Conservation (phyloP, 2,888 invertebrate species). For the Spilarctia lutea region DNA sequence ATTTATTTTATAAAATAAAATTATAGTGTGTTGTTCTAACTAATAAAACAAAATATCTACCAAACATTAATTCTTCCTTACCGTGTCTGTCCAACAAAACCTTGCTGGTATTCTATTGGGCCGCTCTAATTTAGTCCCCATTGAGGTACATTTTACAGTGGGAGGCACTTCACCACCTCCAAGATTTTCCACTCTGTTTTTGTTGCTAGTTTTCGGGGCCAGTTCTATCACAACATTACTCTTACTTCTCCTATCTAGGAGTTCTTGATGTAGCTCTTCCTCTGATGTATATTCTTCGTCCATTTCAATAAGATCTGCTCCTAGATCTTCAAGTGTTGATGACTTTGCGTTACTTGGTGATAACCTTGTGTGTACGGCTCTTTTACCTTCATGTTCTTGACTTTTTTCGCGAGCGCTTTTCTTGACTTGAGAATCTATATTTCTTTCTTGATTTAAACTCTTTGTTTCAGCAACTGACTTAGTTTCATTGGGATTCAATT, state of each 20-base stretch:
- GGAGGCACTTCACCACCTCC: slow-evolving; percentile 63
- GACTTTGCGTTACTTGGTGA: slow-evolving; percentile 43
- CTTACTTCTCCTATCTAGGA: slow-evolving; percentile 50
- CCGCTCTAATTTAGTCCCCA: slow-evolving; percentile 61
- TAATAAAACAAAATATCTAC: slow-evolving; percentile 26
- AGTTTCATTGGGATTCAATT: neutral
- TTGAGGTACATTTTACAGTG: slow-evolving; percentile 35
- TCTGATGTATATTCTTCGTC: slow-evolving; percentile 63
- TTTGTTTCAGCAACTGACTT: neutral
- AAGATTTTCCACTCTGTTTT: slow-evolving; percentile 38
- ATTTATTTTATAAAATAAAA: slow-evolving; percentile 1
- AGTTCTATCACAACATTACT: slow-evolving; percentile 44
- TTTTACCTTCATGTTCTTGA: neutral
- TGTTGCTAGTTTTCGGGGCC: slow-evolving; percentile 32
- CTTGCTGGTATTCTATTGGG: slow-evolving; percentile 69
- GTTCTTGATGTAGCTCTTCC: slow-evolving; percentile 62
- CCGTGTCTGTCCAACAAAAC: slow-evolving; percentile 79
- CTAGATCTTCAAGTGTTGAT: slow-evolving; percentile 71
- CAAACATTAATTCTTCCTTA: slow-evolving; percentile 20
- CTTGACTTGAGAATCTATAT: neutral
- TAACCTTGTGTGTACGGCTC: slow-evolving; percentile 22
- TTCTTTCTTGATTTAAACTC: neutral
- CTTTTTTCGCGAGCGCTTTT: neutral
- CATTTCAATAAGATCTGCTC: slow-evolving; percentile 62
- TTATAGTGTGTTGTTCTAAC: slow-evolving; percentile 14